Base-by-base conservation (phyloP, 2,797 vertebrate genomes). In the Parotocinclus haroldoi region DNA sequence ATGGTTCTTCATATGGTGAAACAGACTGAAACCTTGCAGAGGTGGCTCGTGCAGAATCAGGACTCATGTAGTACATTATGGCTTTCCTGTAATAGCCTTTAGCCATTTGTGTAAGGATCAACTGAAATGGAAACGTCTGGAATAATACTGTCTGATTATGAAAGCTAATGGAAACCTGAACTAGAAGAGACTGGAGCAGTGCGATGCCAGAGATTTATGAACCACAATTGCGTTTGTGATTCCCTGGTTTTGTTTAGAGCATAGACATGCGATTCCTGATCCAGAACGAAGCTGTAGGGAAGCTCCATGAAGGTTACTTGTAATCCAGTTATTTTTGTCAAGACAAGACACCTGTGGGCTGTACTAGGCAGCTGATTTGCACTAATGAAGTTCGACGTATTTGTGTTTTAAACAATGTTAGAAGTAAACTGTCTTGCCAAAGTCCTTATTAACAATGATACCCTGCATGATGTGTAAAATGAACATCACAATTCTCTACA, bases 61-160 rank as follows among this genome's bases (percentile, higher is more conserved):
- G 48, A 36, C 17, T 17, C 49, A 53, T 44, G 38, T 44, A 53
- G 42, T 53, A 44, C 50, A 53, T 53, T 52, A 42, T 40, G 49
- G 18, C 14, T 63, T 70, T 58, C 27, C 38, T 19, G 36, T 14
- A 44, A 46, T n/a, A 42, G 53, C 17, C 55, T 48, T 39, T 11
- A 40, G 62, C 9, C 48, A 63, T 67, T 54, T 63, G 16, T 62
- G 56, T 51, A 61, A 56, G 50, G 49, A 67, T 18, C 8, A 12
- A 64, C 36, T 44, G 51, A 9, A 71, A 56, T 10, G 1, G 11
- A 60, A 64, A 63, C 45, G 68, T 72, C 63, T 68, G 50, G 60
- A 50, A 50, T 60, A 50, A 64, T 54, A 42, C 54, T 58, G 48
- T 19, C 65, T 53, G 60, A 58, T 38, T 63, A 50, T 11, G 65